phyloP scores from a whole-genome alignment of 2,888 invertebrate species.

The Trypoxylon attenuatum region DNA sequence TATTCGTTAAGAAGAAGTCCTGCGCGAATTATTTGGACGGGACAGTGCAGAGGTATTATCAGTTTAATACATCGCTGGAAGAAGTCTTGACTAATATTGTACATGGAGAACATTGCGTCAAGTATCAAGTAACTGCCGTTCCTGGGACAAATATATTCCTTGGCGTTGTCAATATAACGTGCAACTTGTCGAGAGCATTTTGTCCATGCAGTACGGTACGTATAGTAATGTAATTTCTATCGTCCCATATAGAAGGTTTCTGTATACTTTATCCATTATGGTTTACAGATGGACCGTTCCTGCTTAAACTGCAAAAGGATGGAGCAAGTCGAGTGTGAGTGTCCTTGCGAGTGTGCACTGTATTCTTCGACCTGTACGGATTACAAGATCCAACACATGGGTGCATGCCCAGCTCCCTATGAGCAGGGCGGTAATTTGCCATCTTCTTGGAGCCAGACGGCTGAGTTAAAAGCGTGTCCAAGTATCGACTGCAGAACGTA shows the following conservation, averaged over 20 bases:
- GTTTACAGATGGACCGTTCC: slow-evolving; percentile 81
- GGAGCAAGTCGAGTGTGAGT: slow-evolving; percentile 96
- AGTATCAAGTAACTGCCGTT: slow-evolving; percentile 88
- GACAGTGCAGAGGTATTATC: slow-evolving; percentile 87
- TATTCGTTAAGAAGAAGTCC: slow-evolving; percentile 87
- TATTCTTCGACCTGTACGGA: slow-evolving; percentile 76
- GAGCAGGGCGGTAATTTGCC: slow-evolving; percentile 67
- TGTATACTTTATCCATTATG: not conserved
- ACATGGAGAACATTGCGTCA: slow-evolving; percentile 91
- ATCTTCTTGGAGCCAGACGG: slow-evolving; percentile 66
- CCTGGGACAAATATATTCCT: slow-evolving; percentile 92
- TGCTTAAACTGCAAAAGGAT: slow-evolving; percentile 95
- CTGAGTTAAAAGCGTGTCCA: slow-evolving; percentile 80
- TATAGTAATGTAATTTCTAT: slow-evolving; percentile 4
- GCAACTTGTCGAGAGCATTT: slow-evolving; percentile 87
- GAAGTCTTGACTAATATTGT: slow-evolving; percentile 88
- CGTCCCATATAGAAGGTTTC: not conserved
- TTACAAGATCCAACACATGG: slow-evolving; percentile 49
- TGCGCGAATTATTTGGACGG: slow-evolving; percentile 91
- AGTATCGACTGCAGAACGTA: slow-evolving; percentile 82
- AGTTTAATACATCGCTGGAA: slow-evolving; percentile 87
- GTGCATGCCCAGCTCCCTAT: slow-evolving; percentile 63
- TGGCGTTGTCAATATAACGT: slow-evolving; percentile 91
- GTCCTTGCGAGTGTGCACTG: slow-evolving; percentile 91
- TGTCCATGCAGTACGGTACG: slow-evolving; percentile 92